phyloP scores from a whole-genome alignment of 2,113 vertebrate genomes.

The Malurus alboscapulatus region DNA sequence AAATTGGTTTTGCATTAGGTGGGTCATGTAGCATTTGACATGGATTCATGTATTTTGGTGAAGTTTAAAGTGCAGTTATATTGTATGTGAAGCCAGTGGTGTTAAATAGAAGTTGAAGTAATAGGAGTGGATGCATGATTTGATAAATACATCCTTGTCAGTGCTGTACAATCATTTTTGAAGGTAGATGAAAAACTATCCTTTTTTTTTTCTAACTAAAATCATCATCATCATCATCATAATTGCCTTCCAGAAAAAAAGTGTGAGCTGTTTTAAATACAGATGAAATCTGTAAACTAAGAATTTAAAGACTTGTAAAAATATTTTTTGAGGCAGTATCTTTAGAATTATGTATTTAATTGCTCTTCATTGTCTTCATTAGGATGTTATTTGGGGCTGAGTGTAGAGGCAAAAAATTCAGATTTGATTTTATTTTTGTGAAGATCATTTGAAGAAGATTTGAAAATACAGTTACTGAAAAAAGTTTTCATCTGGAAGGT shows the following conservation, averaged over 20 bases:
- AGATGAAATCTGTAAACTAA: not conserved
- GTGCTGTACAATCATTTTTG: not conserved
- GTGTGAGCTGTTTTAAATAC: not conserved
- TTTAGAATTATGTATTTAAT: not conserved
- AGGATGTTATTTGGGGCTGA: not conserved
- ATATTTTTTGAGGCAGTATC: not conserved
- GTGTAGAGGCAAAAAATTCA: not conserved
- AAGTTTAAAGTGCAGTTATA: not conserved
- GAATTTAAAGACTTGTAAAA: not conserved
- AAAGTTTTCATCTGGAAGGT: not conserved
- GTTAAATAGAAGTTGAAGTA: not conserved
- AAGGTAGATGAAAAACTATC: not conserved
- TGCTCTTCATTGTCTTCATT: not conserved
- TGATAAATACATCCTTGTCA: not conserved
- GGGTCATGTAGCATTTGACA: not conserved
- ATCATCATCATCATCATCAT: accelerated
- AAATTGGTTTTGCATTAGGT: not conserved
- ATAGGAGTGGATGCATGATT: not conserved
- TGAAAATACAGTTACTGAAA: not conserved
- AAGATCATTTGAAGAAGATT: not conserved
- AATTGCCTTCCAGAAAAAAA: not conserved
- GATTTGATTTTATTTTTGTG: not conserved
- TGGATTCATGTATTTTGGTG: not conserved
- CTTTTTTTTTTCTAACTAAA: not conserved
- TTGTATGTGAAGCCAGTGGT: not conserved